phyloP scores from a whole-genome alignment of 1,140 invertebrate genomes.

The Drosophila malerkotliana region DNA sequence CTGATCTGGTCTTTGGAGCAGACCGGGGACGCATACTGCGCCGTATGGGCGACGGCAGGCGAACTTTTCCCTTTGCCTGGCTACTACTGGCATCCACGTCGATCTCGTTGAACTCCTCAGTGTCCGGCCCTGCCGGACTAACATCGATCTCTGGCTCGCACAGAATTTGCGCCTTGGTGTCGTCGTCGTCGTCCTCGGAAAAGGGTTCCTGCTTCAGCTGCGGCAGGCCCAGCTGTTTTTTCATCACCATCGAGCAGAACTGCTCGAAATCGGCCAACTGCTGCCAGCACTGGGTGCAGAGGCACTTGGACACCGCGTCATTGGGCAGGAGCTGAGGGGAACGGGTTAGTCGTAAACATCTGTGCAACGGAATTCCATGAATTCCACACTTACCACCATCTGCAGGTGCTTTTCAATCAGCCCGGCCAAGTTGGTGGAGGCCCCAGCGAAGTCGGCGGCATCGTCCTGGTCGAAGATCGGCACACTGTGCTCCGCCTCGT shows the following conservation, averaged over 20 bases:
- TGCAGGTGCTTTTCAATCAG: slow-evolving; percentile 46
- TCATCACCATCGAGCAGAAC: slow-evolving; percentile 47
- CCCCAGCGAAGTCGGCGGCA: slow-evolving; percentile 2
- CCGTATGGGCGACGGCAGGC: slow-evolving; percentile 18
- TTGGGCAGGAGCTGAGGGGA: slow-evolving; percentile 28
- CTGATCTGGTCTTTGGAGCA: background rate
- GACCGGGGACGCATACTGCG: slow-evolving; percentile 30
- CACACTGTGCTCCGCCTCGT: slow-evolving; percentile 43
- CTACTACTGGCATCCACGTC: slow-evolving; percentile 16
- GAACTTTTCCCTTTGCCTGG: background rate
- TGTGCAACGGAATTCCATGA: background rate
- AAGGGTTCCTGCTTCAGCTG: slow-evolving; percentile 38
- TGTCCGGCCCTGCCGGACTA: slow-evolving; percentile 14
- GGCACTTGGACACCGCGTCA: slow-evolving; percentile 26
- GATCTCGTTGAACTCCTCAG: slow-evolving; percentile 40
- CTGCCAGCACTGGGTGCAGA: slow-evolving; percentile 49
- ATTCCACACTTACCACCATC: slow-evolving; percentile 22
- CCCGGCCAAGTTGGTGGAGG: slow-evolving; percentile 28
- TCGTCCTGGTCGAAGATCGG: slow-evolving; percentile 34
- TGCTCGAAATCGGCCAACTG: slow-evolving; percentile 45
- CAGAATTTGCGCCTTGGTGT: slow-evolving; percentile 34
- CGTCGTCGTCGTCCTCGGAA: slow-evolving; percentile 28
- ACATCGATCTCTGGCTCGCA: slow-evolving; percentile 54
- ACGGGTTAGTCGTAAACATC: background rate
- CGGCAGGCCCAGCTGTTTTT: slow-evolving; percentile 40